These are phyloP conservation scores for Diploscapter pachys DNA, from an alignment of 1,140 invertebrate genomes.

Conservation along the genomic window DNA sequence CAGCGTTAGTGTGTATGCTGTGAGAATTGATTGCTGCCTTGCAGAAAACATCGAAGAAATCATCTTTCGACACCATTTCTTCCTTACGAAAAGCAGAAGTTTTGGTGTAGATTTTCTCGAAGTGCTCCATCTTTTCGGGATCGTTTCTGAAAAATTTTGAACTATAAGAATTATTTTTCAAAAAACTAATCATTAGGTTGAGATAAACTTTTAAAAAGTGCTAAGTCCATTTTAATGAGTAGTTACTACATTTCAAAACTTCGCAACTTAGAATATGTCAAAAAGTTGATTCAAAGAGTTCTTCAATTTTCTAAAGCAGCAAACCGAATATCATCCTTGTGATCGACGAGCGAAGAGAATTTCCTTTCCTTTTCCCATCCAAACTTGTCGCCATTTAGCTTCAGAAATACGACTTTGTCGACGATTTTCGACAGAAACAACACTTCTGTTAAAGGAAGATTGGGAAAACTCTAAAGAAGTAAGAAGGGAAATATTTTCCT, in stretches of 20 bases:
- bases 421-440: constrained; percentile 49
- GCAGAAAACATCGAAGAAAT: constrained; percentile 51
- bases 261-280: background rate
- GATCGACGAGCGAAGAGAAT: constrained; percentile 40
- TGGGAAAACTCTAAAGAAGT: constrained; percentile 39
- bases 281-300: background rate
- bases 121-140: constrained; percentile 41
- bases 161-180: background rate
- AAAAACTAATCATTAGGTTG: background rate
- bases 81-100: constrained; percentile 40
- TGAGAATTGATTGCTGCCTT: constrained; percentile 51
- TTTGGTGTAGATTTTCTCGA: constrained; percentile 46
- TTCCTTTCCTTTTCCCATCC: constrained; percentile 45
- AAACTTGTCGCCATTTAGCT: constrained; percentile 45
- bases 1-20: constrained; percentile 49
- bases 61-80: constrained; percentile 37
- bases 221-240: background rate
- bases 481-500: background rate
- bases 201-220: background rate
- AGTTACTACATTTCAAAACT: background rate
- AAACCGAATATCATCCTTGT: constrained; percentile 44
- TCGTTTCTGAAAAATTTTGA: constrained; percentile 32
- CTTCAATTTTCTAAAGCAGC: background rate
- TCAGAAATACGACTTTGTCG: constrained; percentile 42
- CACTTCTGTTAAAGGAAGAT: constrained; percentile 51